Percentiles rank a stretch among this genome's conserved stretches.
These are phyloP conservation scores for Tanypteryx hageni DNA, from an alignment of 2,888 invertebrate species.

Conservation along the genomic window DNA sequence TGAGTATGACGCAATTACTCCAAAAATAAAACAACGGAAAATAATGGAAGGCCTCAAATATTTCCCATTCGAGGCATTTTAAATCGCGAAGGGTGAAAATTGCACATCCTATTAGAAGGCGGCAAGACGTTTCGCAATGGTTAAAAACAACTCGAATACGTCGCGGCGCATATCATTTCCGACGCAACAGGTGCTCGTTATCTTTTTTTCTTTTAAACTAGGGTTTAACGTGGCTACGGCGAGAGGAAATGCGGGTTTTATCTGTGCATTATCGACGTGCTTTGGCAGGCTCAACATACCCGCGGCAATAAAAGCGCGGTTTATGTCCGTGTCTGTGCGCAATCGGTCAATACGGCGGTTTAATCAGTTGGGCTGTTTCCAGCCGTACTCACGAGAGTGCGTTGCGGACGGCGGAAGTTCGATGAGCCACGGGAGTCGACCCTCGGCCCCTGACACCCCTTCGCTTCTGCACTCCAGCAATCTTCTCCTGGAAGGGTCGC, in stretches of 20 bases:
- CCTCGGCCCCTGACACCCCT: conserved; percentile 19
- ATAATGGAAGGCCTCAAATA: too few relatives aligned
- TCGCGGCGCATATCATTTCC: neutral
- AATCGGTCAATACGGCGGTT: conserved; percentile 2
- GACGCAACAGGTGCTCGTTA: conserved; percentile 3
- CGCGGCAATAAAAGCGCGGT: neutral
- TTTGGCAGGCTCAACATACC: neutral
- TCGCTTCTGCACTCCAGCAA: conserved; percentile 48
- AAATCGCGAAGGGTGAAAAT: too few relatives aligned
- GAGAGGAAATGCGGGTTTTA: neutral
- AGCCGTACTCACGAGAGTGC: conserved; percentile 31
- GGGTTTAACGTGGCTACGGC: neutral
- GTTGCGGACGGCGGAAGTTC: conserved; percentile 40
- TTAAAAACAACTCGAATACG: neutral
- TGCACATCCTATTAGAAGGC: too few relatives aligned
- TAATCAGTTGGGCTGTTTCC: neutral
- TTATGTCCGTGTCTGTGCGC: neutral
- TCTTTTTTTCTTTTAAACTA: neutral
- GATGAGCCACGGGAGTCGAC: conserved; percentile 34
- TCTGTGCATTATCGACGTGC: too few relatives aligned
- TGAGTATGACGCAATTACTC: too few relatives aligned
- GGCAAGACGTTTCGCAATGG: neutral
- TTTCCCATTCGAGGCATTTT: too few relatives aligned
- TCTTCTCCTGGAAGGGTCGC: conserved; percentile 18
- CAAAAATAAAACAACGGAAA: too few relatives aligned